Evolutionary conservation across 2,113 vertebrate species (phyloP).

Genomic region (Chaetodon auriga): DNA sequence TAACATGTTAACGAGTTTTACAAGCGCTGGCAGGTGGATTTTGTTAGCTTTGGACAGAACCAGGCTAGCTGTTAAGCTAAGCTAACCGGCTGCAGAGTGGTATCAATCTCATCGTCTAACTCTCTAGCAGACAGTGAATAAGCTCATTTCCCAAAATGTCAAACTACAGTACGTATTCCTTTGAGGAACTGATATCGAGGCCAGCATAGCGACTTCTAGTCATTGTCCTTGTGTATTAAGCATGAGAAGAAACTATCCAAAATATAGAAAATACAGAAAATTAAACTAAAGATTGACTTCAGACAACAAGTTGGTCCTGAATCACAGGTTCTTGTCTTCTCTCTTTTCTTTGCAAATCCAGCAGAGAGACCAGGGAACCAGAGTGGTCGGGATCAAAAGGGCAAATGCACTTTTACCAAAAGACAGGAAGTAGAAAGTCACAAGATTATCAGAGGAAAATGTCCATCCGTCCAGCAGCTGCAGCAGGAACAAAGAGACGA

Average conservation of each 20-base stretch:
- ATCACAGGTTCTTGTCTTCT: conserved; percentile 67
- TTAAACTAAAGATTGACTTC: not conserved
- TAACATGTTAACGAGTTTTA: not conserved
- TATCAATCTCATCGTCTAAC: not conserved
- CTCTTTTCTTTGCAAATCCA: conserved; percentile 40
- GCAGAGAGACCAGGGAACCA: conserved; percentile 72
- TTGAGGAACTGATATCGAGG: conserved; percentile 3
- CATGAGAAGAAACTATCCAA: not conserved
- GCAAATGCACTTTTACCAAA: conserved; percentile 90
- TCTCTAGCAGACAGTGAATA: not conserved
- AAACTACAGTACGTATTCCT: conserved; percentile 8
- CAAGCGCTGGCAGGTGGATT: no score
- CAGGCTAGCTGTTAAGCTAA: not conserved
- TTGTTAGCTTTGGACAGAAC: not conserved
- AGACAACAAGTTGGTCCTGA: not conserved
- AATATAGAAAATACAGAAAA: not conserved
- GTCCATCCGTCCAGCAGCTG: conserved; percentile 89
- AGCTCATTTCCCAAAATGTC: not conserved
- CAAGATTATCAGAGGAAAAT: conserved; percentile 85
- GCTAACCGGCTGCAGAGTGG: not conserved
- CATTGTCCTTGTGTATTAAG: not conserved
- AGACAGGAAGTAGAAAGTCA: conserved; percentile 90
- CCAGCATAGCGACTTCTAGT: not conserved
- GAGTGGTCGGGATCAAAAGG: conserved; percentile 84
- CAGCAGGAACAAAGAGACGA: conserved; percentile 85